Conservation (phyloP, 2,888 invertebrate species). For the Tinea pellionella region DNA sequence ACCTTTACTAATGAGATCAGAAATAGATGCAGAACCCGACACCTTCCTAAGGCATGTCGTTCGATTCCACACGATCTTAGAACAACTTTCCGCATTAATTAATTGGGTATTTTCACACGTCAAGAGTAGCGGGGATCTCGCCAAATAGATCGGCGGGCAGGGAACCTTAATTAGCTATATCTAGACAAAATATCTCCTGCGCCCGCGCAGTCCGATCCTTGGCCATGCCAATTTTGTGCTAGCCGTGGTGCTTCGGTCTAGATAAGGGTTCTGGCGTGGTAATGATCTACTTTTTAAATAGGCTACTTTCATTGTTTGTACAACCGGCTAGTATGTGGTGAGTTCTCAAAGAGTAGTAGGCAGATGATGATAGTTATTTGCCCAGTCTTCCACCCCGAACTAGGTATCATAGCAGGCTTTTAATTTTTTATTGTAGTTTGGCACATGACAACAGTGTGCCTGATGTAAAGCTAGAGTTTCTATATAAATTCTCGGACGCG, state of each 20-base stretch:
- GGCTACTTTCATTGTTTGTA: constrained; percentile 28
- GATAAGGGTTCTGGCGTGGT: constrained; percentile 57
- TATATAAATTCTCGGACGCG: no score
- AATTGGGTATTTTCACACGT: constrained; percentile 71
- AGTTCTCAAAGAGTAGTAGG: no score
- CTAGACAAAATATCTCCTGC: constrained; percentile 51
- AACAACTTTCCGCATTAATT: constrained; percentile 53
- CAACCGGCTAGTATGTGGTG: constrained; percentile 31
- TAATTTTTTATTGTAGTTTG: no score
- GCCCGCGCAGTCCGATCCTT: constrained; percentile 52
- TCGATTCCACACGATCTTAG: constrained; percentile 8
- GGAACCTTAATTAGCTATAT: constrained; percentile 67
- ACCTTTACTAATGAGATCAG: neutral
- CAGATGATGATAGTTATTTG: no score
- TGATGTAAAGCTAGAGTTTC: no score
- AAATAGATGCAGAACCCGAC: neutral
- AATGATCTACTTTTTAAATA: constrained; percentile 69
- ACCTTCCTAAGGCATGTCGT: neutral
- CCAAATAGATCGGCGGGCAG: constrained; percentile 62
- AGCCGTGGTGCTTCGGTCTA: constrained; percentile 41
- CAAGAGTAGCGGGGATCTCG: constrained; percentile 56
- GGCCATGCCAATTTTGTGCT: constrained; percentile 65
- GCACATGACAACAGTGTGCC: no score
- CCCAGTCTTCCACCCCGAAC: no score
- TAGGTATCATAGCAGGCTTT: no score